phyloP scores from a whole-genome alignment of 2,888 invertebrate species.

The Argynnis bischoffii region DNA sequence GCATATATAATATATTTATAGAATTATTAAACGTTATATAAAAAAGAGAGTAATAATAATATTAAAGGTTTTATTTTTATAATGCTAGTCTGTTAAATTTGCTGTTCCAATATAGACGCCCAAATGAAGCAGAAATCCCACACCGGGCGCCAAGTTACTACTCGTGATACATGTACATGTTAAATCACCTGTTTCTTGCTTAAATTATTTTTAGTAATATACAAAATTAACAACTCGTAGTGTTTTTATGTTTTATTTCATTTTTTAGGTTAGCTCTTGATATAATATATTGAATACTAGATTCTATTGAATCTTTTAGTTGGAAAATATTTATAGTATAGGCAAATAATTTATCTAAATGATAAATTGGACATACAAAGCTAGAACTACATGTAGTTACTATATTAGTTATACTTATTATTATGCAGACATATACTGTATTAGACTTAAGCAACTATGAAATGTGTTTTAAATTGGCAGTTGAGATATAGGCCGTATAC shows the following conservation, averaged over 20 bases:
- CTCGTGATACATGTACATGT: background rate
- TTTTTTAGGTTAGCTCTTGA: background rate
- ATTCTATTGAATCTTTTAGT: slow-evolving; percentile 14
- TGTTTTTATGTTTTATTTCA: too few species aligned
- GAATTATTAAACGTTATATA: background rate
- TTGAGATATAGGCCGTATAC: background rate
- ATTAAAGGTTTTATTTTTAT: slow-evolving; percentile 11
- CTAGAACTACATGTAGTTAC: background rate
- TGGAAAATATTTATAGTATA: background rate
- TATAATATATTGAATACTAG: background rate
- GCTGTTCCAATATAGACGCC: too few species aligned
- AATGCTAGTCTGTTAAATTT: background rate
- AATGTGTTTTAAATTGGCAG: slow-evolving; percentile 9
- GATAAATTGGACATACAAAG: background rate
- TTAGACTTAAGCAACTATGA: too few species aligned
- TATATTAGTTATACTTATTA: background rate
- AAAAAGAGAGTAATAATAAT: slow-evolving; percentile 1
- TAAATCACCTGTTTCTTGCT: background rate
- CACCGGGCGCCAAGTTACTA: background rate
- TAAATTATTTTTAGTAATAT: background rate
- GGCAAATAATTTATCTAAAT: slow-evolving; percentile 2
- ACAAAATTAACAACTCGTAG: background rate
- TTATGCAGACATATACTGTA: too few species aligned
- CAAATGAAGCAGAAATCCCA: too few species aligned
- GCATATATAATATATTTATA: slow-evolving; percentile 2